phyloP scores from a whole-genome alignment of 2,113 vertebrate species.

The Choloepus hoffmanni region DNA sequence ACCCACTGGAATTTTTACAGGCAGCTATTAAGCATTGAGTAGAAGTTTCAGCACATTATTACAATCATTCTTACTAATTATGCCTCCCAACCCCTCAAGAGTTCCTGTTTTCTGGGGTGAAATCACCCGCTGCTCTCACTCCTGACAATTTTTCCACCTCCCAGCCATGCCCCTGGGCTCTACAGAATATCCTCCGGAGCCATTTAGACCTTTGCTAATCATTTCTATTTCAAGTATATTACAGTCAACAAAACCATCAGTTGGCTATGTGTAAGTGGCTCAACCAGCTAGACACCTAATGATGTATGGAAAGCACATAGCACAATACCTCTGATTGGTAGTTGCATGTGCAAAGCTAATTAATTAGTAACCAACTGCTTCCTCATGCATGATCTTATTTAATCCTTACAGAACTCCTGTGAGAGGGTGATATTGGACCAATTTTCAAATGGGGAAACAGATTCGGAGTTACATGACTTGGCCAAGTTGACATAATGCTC shows the following conservation, averaged over 20 bases:
- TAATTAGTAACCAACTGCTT: neutral
- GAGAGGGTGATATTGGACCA: neutral
- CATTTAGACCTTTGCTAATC: neutral
- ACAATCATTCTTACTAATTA: neutral
- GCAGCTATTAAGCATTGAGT: neutral
- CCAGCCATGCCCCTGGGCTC: neutral
- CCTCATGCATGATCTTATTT: neutral
- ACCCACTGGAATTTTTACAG: neutral
- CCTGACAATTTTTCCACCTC: neutral
- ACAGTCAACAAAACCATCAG: neutral
- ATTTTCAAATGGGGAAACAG: neutral
- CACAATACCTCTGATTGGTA: neutral
- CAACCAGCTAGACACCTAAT: neutral
- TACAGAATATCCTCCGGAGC: no score
- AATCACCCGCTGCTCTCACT: neutral
- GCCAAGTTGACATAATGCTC: neutral
- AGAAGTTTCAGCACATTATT: neutral
- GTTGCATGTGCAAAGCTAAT: no score
- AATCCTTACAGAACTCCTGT: neutral
- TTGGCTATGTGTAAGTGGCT: fast-evolving
- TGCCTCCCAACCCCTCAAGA: fast-evolving
- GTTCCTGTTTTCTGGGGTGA: neutral
- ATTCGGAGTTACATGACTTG: neutral
- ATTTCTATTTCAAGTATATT: neutral
- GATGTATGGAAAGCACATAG: no score